A percentile compares a stretch with the other conserved stretches of the same genome.
These are phyloP conservation scores for Luperina nickerlii DNA, from an alignment of 2,888 invertebrate genomes.

Conservation along the genomic window DNA sequence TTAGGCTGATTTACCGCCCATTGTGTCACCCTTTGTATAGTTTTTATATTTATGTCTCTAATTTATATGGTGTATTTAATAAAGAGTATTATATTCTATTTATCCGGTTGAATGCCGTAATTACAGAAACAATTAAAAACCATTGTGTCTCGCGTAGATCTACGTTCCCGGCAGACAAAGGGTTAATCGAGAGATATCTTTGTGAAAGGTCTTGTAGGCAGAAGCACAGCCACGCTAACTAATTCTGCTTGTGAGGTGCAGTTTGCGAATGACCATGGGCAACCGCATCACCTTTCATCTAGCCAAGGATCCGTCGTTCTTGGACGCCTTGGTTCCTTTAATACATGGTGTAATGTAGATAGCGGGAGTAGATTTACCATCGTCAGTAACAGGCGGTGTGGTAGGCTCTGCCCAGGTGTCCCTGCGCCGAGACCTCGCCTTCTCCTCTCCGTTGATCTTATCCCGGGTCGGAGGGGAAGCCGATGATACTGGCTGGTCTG, in stretches of 20 bases:
- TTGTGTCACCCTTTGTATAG: too few species aligned
- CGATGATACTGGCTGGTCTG: conserved; percentile 93
- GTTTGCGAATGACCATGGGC: background rate
- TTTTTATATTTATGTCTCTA: too few species aligned
- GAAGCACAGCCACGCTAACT: background rate
- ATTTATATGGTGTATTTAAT: too few species aligned
- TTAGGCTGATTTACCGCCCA: background rate
- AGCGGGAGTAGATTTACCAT: conserved; percentile 71
- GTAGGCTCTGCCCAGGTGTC: conserved; percentile 87
- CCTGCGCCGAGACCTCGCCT: conserved; percentile 91
- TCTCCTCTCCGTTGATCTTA: conserved; percentile 94
- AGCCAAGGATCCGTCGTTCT: background rate
- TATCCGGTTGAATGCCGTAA: too few species aligned
- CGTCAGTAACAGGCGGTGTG: conserved; percentile 76
- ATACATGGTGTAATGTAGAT: background rate
- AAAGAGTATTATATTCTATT: too few species aligned
- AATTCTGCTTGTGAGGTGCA: background rate
- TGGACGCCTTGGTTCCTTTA: background rate
- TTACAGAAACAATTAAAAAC: too few species aligned
- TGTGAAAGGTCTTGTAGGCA: background rate
- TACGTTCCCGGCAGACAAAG: too few species aligned
- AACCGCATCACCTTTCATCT: background rate
- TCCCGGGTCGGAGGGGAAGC: conserved; percentile 95
- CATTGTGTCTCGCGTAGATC: too few species aligned
- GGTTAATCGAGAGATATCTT: background rate